Base-by-base conservation (phyloP, 2,113 vertebrate genomes). In the Trichechus manatus region DNA sequence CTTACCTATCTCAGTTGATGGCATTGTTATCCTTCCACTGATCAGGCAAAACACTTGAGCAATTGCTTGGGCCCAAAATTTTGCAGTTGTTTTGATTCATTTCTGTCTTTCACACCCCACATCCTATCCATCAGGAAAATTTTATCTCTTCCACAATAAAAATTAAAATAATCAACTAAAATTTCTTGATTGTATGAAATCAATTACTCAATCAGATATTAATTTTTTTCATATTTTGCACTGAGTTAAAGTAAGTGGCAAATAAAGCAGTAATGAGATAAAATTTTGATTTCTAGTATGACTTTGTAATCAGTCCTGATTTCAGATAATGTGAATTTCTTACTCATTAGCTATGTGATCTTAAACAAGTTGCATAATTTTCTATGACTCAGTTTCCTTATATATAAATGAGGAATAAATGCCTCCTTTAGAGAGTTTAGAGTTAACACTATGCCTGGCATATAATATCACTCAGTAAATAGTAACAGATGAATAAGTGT, bases 311-410 rank as follows among this genome's bases (percentile, higher is more conserved):
- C 20, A 74, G 20, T 85, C 6, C 42, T 72, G 13, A 77, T 74
- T 91, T 89, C 77, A 87, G 83, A 42, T 39, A 39, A 39, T 64
- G 23, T 31, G 11, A 33, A 7, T 74, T 94, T 95, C 25, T 8
- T 13, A 39, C 0, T 25, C 83, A 68, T 20, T 17, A 50, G 1
- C 33, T 64, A 3, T 74, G 19, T 61, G 44, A 63, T 66, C 5
- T 53, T 91, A 80, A 15, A 63, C 17, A 89, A 22, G 13, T 91
- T 94, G 0, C 10, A 59, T 72, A 66, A 84, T 91, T 80, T 31
- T 92, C 36, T 92, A 66, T 83, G 80, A 90, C 19, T 78, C 64
- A 50, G 17, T 42, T 79, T 75, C 13, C 10, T 96, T 90, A 78
- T 68, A 33, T 42, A 1, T 83, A 87, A 27, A 1, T 66, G 15